These are phyloP conservation scores for Bombycilla garrulus DNA, from an alignment of 2,113 vertebrate species.

Conservation along the genomic window DNA sequence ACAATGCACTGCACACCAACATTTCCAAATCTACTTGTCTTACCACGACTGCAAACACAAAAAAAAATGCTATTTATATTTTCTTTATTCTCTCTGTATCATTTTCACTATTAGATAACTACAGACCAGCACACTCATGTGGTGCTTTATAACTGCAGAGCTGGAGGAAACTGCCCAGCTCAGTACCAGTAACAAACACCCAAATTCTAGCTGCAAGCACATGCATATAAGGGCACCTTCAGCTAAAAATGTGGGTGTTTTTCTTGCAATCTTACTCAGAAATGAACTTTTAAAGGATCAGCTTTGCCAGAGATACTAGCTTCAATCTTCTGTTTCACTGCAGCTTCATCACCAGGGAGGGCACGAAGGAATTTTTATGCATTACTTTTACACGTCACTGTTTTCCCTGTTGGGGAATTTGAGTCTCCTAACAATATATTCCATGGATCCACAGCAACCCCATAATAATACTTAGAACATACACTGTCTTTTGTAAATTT, in stretches of 20 bases:
- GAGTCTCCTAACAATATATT: background rate
- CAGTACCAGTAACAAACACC: background rate
- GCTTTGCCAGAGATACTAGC: background rate
- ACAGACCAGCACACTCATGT: background rate
- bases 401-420: background rate
- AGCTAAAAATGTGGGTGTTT: background rate
- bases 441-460: background rate
- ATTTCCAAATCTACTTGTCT: background rate
- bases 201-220: background rate
- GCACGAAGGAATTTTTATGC: background rate
- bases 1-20: background rate
- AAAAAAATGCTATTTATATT: background rate
- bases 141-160: background rate
- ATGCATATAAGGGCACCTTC: background rate
- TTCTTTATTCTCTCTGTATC: background rate
- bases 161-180: background rate
- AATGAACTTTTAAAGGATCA: background rate
- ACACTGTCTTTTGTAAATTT: constrained; percentile 13
- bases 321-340: background rate
- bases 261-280: background rate
- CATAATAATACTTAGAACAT: background rate
- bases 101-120: background rate
- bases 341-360: background rate
- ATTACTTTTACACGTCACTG: background rate
- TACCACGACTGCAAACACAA: background rate